Conservation (phyloP, 2,888 invertebrate genomes). For the Liopterus haemorrhoidalis region DNA sequence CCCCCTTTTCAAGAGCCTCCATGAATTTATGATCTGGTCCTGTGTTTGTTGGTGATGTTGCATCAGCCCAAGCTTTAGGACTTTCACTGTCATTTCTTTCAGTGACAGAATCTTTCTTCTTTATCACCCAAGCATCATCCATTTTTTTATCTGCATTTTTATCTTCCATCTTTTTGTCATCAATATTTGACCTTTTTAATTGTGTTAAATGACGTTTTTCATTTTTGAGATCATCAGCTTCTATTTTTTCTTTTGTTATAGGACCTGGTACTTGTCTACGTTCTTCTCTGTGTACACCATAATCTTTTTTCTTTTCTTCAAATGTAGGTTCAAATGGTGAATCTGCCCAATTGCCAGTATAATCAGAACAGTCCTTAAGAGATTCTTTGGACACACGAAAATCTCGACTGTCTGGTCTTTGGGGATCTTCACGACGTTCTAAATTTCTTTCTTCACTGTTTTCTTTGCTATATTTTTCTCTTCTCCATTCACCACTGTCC, state of each 20-base stretch:
- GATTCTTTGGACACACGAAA: constrained; percentile 47
- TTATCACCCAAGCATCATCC: constrained; percentile 31
- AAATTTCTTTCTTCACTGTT: constrained; percentile 31
- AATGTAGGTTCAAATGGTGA: constrained; percentile 40
- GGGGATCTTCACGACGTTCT: constrained; percentile 48
- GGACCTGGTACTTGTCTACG: constrained; percentile 53
- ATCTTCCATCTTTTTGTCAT: constrained; percentile 34
- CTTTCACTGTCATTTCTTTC: constrained; percentile 28
- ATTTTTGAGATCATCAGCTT: constrained; percentile 51
- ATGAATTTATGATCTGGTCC: constrained; percentile 46
- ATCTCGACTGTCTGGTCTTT: constrained; percentile 55
- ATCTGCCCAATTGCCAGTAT: constrained; percentile 46
- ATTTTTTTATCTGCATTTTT: constrained; percentile 29
- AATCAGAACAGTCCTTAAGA: constrained; percentile 48
- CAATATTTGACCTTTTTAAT: constrained; percentile 44
- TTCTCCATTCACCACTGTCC: constrained; percentile 28
- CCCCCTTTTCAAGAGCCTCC: constrained; percentile 46
- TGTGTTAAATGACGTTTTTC: constrained; percentile 51
- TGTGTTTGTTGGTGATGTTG: constrained; percentile 35
- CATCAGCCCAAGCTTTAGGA: constrained; percentile 48
- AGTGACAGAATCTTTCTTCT: constrained; percentile 22
- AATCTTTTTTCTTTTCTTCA: constrained; percentile 41
- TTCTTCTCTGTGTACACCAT: constrained; percentile 37
- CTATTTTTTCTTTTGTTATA: constrained; percentile 55
- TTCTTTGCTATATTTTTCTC: constrained; percentile 35